Evolutionary conservation across 2,797 vertebrate genomes (phyloP), one percentile per base, ranked within the genome.

Genomic region (Mareca penelope): DNA sequence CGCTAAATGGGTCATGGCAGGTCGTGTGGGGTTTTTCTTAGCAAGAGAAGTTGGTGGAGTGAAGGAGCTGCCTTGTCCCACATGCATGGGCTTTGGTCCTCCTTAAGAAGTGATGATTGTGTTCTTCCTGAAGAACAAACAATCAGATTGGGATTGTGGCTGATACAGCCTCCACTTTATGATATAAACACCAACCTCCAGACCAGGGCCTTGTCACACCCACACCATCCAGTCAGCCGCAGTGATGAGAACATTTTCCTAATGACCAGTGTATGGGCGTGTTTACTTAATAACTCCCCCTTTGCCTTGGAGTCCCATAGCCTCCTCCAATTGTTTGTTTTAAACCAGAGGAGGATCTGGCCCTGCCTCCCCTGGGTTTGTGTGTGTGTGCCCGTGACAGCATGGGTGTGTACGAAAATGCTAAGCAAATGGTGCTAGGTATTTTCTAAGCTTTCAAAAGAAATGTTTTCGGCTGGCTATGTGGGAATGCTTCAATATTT

Each of bases 101-200:
- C 31, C 16, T 29, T 10, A 17, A 26, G 21, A 2, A 15, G 10
- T 44, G 29, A 4, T 5, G 8, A 50, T 60, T 37, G 1, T 55
- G 5, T 46, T 52, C 28, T 80, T 12, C 37, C 16, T 14, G 2
- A 53, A 80, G 40, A 10, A 22, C 13, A 50, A 11, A 50, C 7
- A 11, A n/a, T 15, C 4, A 52, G 40, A 8, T 15, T 17, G 12
- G 10, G 35, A 37, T 29, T 0, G 1, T 0, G 2, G 15, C 24
- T 5, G 12, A 50, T 9, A 50, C 67, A 82, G n/a, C 40, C n/a
- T 37, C 52, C 9, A 12, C 0, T 57, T 77, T 42, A 3, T 6
- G 9, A 37, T 52, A 2, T 3, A 4, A 0, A 6, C 10, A 19
- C 16, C 1, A 3, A 26, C 16, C 8, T 26, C 60, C 3, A 1